These are phyloP conservation scores for Opisthograptis luteolata DNA, from an alignment of 2,888 invertebrate species.

Conservation along the genomic window DNA sequence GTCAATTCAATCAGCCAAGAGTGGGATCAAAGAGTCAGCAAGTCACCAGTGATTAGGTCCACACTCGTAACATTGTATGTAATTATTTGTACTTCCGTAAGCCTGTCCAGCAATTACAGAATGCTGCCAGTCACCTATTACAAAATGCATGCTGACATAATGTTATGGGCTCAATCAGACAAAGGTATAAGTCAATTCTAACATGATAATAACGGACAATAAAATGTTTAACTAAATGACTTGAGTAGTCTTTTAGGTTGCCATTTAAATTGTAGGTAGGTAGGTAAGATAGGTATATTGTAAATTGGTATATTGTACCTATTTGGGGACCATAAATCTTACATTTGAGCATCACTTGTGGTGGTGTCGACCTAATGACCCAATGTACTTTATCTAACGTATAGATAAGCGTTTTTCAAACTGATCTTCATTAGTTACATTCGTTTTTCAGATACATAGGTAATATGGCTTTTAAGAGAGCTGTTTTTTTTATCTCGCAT, in stretches of 20 bases:
- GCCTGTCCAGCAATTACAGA: constrained; percentile 11
- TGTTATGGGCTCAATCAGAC: constrained; percentile 15
- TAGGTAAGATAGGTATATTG: too few relatives aligned
- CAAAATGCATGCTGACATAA: constrained; percentile 30
- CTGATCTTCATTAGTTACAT: too few relatives aligned
- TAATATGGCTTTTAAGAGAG: too few relatives aligned
- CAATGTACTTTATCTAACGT: neutral
- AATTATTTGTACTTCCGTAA: constrained; percentile 32
- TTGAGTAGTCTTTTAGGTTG: constrained; percentile 3
- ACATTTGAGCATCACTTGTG: neutral
- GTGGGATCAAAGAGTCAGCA: neutral
- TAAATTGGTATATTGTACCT: too few relatives aligned
- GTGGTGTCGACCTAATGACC: constrained; percentile 3
- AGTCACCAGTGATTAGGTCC: neutral
- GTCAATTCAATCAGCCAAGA: neutral
- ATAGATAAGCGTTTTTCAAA: too few relatives aligned
- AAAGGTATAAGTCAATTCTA: constrained; percentile 2
- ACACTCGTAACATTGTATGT: constrained; percentile 14
- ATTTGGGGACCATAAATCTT: neutral
- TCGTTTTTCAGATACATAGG: too few relatives aligned
- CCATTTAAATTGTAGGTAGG: constrained; percentile 4
- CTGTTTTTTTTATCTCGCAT: too few relatives aligned
- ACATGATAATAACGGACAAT: constrained; percentile 1
- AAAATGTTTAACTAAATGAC: constrained; percentile 16
- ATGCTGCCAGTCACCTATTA: constrained; percentile 25